Base-by-base conservation (phyloP, 2,888 invertebrate genomes). In the Aleiodes testaceus region DNA sequence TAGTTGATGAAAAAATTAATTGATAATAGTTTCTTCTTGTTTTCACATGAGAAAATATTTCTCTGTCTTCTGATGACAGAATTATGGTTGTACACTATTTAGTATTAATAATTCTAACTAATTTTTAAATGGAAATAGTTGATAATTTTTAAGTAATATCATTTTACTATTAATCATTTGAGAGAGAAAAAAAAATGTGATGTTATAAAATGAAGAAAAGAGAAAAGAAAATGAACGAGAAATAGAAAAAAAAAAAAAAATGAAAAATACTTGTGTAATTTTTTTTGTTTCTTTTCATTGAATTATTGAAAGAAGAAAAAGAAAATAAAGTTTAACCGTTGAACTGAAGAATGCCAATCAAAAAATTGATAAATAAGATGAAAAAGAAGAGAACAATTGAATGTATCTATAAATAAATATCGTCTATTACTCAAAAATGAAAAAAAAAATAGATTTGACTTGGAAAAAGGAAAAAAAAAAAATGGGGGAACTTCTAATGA, bases 11-110 rank as follows among this genome's bases (percentile, higher is more conserved):
- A 36, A 36, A 36, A 11, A 36, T 6, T 6, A 36, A 36, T 6
- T 36, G 5, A 26, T 7, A 6, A 9, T 36, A 36, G 36, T 36
- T 36, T 36, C 36, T 36, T 36, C 36, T 36, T 36, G 36, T 36
- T 36, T 36, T 36, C 36, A 36, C 36, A 6, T 9, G 36, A 68
- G 70, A 74, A 75, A 76, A 72, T 5, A 36, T 36, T 1, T 7
- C 9, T 36, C 79, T 82, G 71, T 80, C 78, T 78, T 80, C 70
- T 44, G 14, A 47, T 47, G 76, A 79, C 79, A 81, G 79, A 80
- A 82, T 82, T 84, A 85, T 86, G 85, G 83, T 86, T 87, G 87
- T 87, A 85, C 80, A 86, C 85, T 86, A 86, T 85, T 59, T 86
- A 86, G 85, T 86, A 87, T 84, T 85, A 85, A 83, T 85, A 86